Conservation (phyloP, 1,140 invertebrate genomes). For the Maconellicoccus hirsutus region DNA sequence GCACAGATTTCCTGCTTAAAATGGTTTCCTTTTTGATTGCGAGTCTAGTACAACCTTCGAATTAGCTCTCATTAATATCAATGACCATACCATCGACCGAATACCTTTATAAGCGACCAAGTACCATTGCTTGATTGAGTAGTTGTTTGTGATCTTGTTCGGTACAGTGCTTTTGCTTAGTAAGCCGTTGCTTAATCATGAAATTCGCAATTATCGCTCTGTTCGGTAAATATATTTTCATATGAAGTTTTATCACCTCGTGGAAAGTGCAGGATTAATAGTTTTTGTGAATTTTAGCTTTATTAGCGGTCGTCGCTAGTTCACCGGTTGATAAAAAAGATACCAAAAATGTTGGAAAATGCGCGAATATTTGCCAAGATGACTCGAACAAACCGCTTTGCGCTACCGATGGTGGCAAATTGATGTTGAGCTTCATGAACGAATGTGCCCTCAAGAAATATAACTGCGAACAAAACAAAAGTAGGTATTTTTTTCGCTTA, state of each 20-base stretch:
- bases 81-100: background rate
- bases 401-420: slow-evolving; percentile 27
- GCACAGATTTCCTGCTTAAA: background rate
- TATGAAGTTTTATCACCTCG: background rate
- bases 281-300: background rate
- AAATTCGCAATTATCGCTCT: background rate
- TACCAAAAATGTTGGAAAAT: background rate
- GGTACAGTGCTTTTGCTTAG: background rate
- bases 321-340: background rate
- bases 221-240: background rate
- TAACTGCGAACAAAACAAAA: slow-evolving; percentile 30
- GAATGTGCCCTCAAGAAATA: slow-evolving; percentile 30
- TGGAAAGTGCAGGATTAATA: background rate
- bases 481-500: slow-evolving; percentile 25
- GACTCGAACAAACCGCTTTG: slow-evolving; percentile 28
- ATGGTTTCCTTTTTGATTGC: background rate
- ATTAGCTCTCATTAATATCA: background rate
- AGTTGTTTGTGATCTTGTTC: background rate
- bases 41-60: background rate
- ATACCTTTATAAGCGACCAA: background rate
- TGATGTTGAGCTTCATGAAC: slow-evolving; percentile 29
- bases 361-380: slow-evolving; percentile 2
- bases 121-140: background rate
- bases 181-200: background rate
- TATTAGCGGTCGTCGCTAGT: slow-evolving; percentile 1